Percentiles rank a stretch among this genome's conserved stretches.
phyloP scores from a whole-genome alignment of 2,888 invertebrate species.

The Drosophila picticornis region DNA sequence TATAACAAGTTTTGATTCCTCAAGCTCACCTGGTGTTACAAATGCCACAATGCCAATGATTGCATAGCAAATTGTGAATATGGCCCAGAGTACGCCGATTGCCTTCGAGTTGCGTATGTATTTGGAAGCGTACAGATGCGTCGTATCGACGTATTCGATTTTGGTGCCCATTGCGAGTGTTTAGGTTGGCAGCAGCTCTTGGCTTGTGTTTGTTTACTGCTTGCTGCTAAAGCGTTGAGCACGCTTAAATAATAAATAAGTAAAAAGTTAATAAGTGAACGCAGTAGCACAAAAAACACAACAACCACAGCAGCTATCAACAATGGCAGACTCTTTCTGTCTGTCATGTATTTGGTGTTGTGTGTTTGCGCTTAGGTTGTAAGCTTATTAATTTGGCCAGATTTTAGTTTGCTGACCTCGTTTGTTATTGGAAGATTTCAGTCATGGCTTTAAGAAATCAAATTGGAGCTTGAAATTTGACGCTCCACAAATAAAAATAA shows the following conservation, averaged over 20 bases:
- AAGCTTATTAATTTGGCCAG: constrained; percentile 70
- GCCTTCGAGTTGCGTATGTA: constrained; percentile 97
- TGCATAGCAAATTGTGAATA: constrained; percentile 98
- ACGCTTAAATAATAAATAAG: constrained; percentile 44
- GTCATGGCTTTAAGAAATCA: constrained; percentile 19
- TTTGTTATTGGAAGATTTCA: constrained; percentile 27
- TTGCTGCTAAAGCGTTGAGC: constrained; percentile 51
- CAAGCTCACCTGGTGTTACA: constrained; percentile 90
- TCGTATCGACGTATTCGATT: constrained; percentile 96
- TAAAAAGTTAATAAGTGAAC: constrained; percentile 38
- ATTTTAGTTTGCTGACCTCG: constrained; percentile 75
- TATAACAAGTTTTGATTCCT: not conserved
- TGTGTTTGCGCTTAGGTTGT: constrained; percentile 36
- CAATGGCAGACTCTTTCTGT: constrained; percentile 43
- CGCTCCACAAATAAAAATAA: constrained; percentile 3
- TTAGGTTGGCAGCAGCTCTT: constrained; percentile 14
- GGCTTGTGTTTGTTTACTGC: constrained; percentile 29
- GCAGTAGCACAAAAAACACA: constrained; percentile 17
- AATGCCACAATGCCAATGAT: constrained; percentile 98
- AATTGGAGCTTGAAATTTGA: constrained; percentile 53
- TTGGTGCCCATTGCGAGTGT: constrained; percentile 91
- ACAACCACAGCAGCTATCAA: constrained; percentile 20
- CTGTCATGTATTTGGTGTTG: constrained; percentile 58
- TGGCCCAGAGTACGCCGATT: constrained; percentile 98
- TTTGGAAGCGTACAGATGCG: constrained; percentile 95